These are phyloP conservation scores for Sardinella longiceps DNA, from an alignment of 2,797 vertebrate species.

Conservation along the genomic window DNA sequence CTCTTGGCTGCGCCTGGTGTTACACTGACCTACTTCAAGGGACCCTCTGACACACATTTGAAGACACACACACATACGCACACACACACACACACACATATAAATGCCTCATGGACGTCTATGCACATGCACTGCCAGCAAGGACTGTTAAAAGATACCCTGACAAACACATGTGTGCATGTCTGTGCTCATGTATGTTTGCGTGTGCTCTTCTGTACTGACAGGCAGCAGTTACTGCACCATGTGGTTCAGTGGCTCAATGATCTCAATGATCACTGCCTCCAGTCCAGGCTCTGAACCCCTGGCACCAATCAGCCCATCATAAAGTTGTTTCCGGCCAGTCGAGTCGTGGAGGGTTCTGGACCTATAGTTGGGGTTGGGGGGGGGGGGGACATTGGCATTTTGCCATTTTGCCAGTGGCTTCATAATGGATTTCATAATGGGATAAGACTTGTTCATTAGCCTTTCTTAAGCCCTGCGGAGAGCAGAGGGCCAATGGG, in stretches of 20 bases:
- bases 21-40: slow-evolving; percentile 60
- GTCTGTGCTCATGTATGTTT: not conserved
- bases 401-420: not conserved
- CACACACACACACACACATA: slow-evolving; percentile 8
- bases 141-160: not conserved
- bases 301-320: too few relatives aligned
- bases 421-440: not conserved
- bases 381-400: too few relatives aligned
- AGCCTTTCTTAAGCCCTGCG: not conserved
- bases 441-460: slow-evolving; percentile 1
- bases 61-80: not conserved
- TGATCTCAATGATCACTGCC: too few relatives aligned
- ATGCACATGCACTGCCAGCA: slow-evolving; percentile 24
- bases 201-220: not conserved
- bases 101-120: slow-evolving; percentile 38
- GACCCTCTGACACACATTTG: slow-evolving; percentile 3
- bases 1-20: slow-evolving; percentile 53
- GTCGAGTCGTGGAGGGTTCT: too few relatives aligned
- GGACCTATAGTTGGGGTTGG: too few relatives aligned
- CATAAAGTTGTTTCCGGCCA: too few relatives aligned
- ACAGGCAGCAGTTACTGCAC: too few relatives aligned
- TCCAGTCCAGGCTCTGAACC: too few relatives aligned
- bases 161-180: not conserved
- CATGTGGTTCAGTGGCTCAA: too few relatives aligned
- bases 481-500: not conserved